phyloP scores from a whole-genome alignment of 2,113 vertebrate genomes.

The Mormyrus iriodes region DNA sequence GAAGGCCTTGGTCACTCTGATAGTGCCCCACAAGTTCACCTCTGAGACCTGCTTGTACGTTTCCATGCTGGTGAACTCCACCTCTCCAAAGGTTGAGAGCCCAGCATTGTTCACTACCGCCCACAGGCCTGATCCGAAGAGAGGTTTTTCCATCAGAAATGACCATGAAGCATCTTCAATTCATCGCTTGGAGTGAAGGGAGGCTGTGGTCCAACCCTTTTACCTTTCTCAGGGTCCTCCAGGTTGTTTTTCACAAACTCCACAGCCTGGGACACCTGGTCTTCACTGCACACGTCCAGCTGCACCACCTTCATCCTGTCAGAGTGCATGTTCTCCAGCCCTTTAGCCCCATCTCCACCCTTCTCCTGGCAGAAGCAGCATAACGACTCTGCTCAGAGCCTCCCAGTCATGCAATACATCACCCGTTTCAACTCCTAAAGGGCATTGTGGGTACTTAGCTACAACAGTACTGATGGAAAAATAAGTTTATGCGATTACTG shows the following conservation, averaged over 20 bases:
- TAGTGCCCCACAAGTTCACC: conserved; percentile 78
- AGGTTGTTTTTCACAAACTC: conserved; percentile 61
- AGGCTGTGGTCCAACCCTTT: neutral
- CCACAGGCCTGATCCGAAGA: conserved; percentile 69
- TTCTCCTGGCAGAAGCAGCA: conserved; percentile 51
- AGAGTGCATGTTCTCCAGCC: conserved; percentile 62
- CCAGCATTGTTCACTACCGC: conserved; percentile 81
- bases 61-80: conserved; percentile 76
- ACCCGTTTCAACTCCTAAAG: neutral
- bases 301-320: conserved; percentile 75
- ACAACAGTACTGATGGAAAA: neutral
- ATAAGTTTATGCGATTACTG: neutral
- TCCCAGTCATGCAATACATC: neutral
- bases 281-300: conserved; percentile 77
- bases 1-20: conserved; percentile 78
- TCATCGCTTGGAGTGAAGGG: neutral
- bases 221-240: conserved; percentile 63
- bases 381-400: neutral
- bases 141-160: neutral
- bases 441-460: neutral
- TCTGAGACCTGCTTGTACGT: conserved; percentile 72
- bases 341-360: conserved; percentile 61
- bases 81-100: conserved; percentile 70
- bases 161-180: neutral
- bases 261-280: conserved; percentile 64